Base-by-base conservation (phyloP, 2,888 invertebrate species). In the Zonitis immaculata region DNA sequence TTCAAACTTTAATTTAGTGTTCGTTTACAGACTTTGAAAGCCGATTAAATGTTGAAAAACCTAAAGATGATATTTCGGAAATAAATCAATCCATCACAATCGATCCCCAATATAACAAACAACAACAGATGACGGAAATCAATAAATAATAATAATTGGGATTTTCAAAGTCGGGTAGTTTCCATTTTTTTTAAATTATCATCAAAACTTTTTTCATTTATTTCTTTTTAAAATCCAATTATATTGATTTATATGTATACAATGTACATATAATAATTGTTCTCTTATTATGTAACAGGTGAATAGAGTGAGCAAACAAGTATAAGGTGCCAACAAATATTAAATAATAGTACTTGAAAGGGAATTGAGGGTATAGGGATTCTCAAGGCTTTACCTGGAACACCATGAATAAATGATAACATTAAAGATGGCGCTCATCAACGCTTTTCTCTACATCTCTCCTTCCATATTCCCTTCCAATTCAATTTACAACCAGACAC, bases 361-460 rank as follows among this genome's bases (percentile, higher is more conserved):
- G 52, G 51, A 32, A 51, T 82, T 81, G 76, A 80, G 81, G 65
- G 82, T 82, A n/a, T n/a, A n/a, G 74, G 79, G 82, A 63, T 78
- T 81, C 73, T 78, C 80, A 70, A 77, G 80, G 75, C 79, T 75
- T 52, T 57, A 60, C 60, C 63, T 79, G 67, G n/a, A 78, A 64
- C 62, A 63, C 65, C 62, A 65, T 68, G 66, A 68, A 68, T 69
- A 68, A 68, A 66, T 68, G 72, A 48, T 83, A 82, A 78, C 83
- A 83, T 73, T 84, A 84, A 73, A 84, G 83, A 67, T 66, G 64
- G 64, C 59, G 64, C 64, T 65, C 67, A 66, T 68, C 68, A 66
- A 62, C 63, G 65, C 61, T 59, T n/a, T n/a, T 55, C 60, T 58
- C 63, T 64, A 61, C 64, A n/a, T 27, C 28, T 26, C n/a, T 11